Evolutionary conservation across 2,888 invertebrate genomes (phyloP).

Genomic region (Synanthedon vespiformis): DNA sequence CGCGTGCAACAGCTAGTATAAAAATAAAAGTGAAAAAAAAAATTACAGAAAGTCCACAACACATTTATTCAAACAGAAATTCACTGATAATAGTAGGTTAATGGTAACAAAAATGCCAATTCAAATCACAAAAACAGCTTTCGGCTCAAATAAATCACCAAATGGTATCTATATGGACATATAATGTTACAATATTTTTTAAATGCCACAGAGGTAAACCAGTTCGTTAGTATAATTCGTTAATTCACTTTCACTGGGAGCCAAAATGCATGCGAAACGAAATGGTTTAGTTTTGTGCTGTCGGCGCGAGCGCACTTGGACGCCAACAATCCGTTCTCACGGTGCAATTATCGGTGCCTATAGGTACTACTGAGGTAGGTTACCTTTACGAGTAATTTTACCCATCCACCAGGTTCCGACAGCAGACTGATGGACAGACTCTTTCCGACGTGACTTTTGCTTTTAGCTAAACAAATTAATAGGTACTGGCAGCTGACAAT

Average conservation of each 20-base stretch:
- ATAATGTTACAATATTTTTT: too few relatives aligned
- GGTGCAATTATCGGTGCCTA: slow-evolving; percentile 60
- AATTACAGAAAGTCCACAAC: too few relatives aligned
- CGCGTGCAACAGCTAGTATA: too few relatives aligned
- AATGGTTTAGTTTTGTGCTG: slow-evolving; percentile 10
- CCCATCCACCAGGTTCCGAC: slow-evolving; percentile 28
- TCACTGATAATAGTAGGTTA: too few relatives aligned
- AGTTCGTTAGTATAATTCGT: neutral
- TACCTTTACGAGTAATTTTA: slow-evolving; percentile 59
- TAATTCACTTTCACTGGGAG: slow-evolving; percentile 1
- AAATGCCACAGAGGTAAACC: neutral
- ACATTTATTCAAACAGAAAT: too few relatives aligned
- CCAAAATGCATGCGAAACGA: slow-evolving; percentile 3
- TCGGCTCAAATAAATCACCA: neutral
- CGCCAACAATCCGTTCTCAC: slow-evolving; percentile 41
- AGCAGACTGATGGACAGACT: neutral
- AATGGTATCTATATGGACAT: too few relatives aligned
- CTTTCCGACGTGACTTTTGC: slow-evolving; percentile 12
- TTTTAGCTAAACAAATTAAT: slow-evolving; percentile 1
- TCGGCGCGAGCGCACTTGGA: slow-evolving; percentile 11
- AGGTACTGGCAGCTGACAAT: neutral
- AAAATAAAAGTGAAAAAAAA: too few relatives aligned
- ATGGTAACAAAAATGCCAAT: too few relatives aligned
- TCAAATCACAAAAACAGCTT: neutral
- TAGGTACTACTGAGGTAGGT: slow-evolving; percentile 33